These are phyloP conservation scores for Lindbergichthys nudifrons DNA, from an alignment of 2,797 vertebrate genomes.

Conservation along the genomic window DNA sequence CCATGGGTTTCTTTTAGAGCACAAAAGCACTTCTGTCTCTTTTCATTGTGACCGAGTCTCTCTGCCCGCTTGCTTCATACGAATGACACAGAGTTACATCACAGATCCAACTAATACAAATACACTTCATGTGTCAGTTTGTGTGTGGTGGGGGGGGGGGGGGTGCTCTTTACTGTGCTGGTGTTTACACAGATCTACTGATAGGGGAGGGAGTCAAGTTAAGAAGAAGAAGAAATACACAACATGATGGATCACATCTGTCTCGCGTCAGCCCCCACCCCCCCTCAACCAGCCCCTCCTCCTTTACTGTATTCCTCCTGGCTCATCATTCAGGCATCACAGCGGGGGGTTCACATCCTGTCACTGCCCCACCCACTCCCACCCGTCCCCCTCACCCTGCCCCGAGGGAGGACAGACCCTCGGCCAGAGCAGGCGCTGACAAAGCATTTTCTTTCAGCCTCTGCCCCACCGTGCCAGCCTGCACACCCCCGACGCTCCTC, in stretches of 20 bases:
- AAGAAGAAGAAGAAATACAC: slow-evolving; percentile 49
- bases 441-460: slow-evolving; percentile 70
- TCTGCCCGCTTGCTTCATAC: no score
- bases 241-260: slow-evolving; percentile 69
- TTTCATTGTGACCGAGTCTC: background rate
- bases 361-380: slow-evolving; percentile 61
- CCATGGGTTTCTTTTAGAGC: no score
- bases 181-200: slow-evolving; percentile 39
- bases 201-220: slow-evolving; percentile 38
- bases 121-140: background rate
- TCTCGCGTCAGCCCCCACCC: slow-evolving; percentile 8
- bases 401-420: slow-evolving; percentile 48
- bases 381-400: slow-evolving; percentile 59
- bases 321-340: slow-evolving; percentile 71
- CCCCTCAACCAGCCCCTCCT: slow-evolving; percentile 31
- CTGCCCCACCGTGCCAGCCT: slow-evolving; percentile 42
- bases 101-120: background rate
- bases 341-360: slow-evolving; percentile 61
- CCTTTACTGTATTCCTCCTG: slow-evolving; percentile 77
- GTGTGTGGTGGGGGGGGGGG: background rate
- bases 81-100: background rate
- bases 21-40: no score
- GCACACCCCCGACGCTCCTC: slow-evolving; percentile 37
- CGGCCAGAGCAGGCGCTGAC: slow-evolving; percentile 59
- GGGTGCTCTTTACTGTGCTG: slow-evolving; percentile 3